Evolutionary conservation across 2,888 invertebrate genomes (phyloP).

Genomic region (Esperia sulphurella): DNA sequence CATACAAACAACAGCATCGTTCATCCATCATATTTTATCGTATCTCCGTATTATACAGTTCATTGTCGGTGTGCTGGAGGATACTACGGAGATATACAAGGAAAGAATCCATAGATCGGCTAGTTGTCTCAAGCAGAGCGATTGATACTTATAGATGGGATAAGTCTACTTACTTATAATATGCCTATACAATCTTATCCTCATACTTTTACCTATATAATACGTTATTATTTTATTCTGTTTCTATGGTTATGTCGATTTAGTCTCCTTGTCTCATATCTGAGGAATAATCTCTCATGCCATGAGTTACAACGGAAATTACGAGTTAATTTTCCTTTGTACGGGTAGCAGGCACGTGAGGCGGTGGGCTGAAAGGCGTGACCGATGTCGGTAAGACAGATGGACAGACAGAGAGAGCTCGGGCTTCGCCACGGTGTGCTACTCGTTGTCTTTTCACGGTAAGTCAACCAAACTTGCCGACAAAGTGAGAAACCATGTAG

Average conservation of each 20-base stretch:
- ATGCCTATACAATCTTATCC: no score
- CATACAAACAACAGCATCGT: no score
- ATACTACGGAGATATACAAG: no score
- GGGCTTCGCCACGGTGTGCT: slow-evolving; percentile 31
- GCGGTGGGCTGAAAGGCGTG: slow-evolving; percentile 35
- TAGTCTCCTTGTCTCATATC: no score
- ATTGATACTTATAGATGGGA: no score
- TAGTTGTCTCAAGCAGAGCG: no score
- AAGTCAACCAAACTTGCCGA: slow-evolving; percentile 3
- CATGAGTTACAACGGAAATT: background rate
- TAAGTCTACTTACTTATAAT: no score
- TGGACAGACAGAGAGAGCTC: slow-evolving; percentile 23
- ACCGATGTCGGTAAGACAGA: slow-evolving; percentile 29
- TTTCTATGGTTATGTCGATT: background rate
- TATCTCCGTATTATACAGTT: no score
- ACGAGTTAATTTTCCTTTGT: background rate
- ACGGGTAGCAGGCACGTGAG: background rate
- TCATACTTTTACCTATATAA: no score
- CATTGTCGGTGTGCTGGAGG: no score
- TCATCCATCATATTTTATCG: no score
- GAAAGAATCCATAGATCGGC: no score
- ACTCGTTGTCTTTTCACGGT: slow-evolving; percentile 12
- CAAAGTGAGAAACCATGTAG: slow-evolving; percentile 6
- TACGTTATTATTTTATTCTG: background rate
- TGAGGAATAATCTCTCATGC: background rate